A percentile compares a stretch with the other conserved stretches of the same genome.
phyloP scores from a whole-genome alignment of 2,888 invertebrate genomes.

The Unio pictorum region DNA sequence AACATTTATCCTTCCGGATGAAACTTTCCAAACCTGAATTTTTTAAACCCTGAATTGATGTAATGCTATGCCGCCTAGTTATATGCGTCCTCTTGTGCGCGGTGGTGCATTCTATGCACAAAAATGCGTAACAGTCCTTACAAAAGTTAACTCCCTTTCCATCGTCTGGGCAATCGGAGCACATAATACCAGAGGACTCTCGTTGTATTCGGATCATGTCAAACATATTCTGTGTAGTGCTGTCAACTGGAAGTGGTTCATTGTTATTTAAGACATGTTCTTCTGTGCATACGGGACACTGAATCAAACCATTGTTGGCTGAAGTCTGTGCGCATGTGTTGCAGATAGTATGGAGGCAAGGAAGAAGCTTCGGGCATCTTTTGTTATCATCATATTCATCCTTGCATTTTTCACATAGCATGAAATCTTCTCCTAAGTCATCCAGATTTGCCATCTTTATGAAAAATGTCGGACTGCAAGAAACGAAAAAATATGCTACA shows the following conservation, averaged over 20 bases:
- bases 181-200: conserved; percentile 34
- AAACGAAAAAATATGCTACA: too few species aligned
- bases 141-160: conserved; percentile 39
- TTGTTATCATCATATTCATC: conserved; percentile 44
- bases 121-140: conserved; percentile 45
- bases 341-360: conserved; percentile 45
- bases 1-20: conserved; percentile 43
- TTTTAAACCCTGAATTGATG: conserved; percentile 36
- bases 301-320: conserved; percentile 21
- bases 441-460: conserved; percentile 34
- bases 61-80: conserved; percentile 39
- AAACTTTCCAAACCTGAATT: conserved; percentile 37
- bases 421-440: conserved; percentile 34
- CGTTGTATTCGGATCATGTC: conserved; percentile 44
- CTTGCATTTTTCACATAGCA: conserved; percentile 41
- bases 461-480: too few species aligned
- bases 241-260: conserved; percentile 30
- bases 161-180: conserved; percentile 46
- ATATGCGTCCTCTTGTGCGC: conserved; percentile 47
- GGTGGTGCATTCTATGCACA: conserved; percentile 41
- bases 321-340: conserved; percentile 31
- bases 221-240: conserved; percentile 42
- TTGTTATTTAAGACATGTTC: conserved; percentile 25
- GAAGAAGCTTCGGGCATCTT: conserved; percentile 40
- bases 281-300: conserved; percentile 34